Evolutionary conservation across 2,113 vertebrate species (phyloP).

Genomic region (Pungitius pungitius): DNA sequence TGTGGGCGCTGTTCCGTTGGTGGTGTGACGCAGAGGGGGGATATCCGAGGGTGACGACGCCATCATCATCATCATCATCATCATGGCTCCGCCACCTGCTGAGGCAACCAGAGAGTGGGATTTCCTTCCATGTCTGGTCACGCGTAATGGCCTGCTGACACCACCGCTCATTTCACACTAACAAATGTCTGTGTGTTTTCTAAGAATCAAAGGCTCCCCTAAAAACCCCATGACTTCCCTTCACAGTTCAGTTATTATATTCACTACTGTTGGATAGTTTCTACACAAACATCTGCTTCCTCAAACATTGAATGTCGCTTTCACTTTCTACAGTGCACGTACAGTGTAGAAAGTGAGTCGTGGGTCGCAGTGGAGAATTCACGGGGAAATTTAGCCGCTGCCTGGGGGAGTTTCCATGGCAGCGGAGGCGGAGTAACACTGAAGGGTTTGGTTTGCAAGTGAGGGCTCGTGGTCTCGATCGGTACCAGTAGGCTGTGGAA

Average conservation of each 20-base stretch:
- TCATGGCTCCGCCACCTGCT: not conserved
- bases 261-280: not conserved
- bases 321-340: conserved; percentile 67
- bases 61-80: not conserved
- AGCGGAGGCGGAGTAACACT: conserved; percentile 47
- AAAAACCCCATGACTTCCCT: not conserved
- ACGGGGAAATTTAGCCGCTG: conserved; percentile 51
- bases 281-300: conserved; percentile 5
- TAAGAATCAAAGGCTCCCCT: not conserved
- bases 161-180: not conserved
- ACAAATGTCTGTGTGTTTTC: not conserved
- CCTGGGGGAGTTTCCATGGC: conserved; percentile 73
- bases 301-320: conserved; percentile 37
- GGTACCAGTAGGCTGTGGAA: not conserved
- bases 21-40: conserved; percentile 16
- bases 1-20: conserved; percentile 41
- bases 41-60: not conserved
- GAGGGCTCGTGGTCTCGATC: conserved; percentile 33
- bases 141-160: not conserved
- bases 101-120: conserved; percentile 41
- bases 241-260: not conserved
- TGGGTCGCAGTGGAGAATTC: conserved; percentile 43
- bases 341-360: too few relatives aligned
- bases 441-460: conserved; percentile 15
- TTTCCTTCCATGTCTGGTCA: conserved; percentile 44